These are phyloP conservation scores for Holacanthus passer DNA, from an alignment of 2,113 vertebrate species.

Conservation along the genomic window DNA sequence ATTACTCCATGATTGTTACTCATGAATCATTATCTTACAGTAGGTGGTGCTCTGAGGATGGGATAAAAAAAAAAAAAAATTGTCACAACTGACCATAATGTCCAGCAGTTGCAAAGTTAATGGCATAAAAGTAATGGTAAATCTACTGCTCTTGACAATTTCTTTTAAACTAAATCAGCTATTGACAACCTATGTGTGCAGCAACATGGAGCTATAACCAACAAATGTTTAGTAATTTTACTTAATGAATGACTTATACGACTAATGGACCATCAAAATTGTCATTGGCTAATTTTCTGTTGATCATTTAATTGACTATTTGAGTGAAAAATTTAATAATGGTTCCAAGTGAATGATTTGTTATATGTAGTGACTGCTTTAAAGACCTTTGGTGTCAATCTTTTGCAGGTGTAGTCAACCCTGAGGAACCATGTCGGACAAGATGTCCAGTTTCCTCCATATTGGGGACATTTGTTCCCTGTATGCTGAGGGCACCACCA, in stretches of 20 bases:
- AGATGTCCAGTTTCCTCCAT: constrained; percentile 99
- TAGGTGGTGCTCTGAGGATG: constrained; percentile 23
- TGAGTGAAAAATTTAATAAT: background rate
- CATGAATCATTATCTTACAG: constrained; percentile 5
- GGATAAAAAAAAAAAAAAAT: too few relatives aligned
- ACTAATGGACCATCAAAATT: background rate
- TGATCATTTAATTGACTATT: background rate
- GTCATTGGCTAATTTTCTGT: background rate
- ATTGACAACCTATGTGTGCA: background rate
- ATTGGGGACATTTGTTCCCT: constrained; percentile 99
- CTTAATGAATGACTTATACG: background rate
- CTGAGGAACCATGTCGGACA: constrained; percentile 94
- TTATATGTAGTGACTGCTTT: background rate
- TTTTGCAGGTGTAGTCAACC: constrained; percentile 78
- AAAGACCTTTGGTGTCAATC: constrained; percentile 10
- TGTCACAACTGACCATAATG: background rate
- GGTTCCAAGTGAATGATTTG: background rate
- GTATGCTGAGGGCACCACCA: constrained; percentile 97
- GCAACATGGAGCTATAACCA: background rate
- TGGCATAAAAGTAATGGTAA: background rate
- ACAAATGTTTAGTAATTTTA: background rate
- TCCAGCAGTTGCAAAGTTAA: background rate
- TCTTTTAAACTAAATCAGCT: background rate
- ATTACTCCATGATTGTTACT: background rate
- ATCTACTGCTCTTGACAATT: background rate